Evolutionary conservation across 1,140 invertebrate species (phyloP).

Genomic region (Teleopsis dalmanni): DNA sequence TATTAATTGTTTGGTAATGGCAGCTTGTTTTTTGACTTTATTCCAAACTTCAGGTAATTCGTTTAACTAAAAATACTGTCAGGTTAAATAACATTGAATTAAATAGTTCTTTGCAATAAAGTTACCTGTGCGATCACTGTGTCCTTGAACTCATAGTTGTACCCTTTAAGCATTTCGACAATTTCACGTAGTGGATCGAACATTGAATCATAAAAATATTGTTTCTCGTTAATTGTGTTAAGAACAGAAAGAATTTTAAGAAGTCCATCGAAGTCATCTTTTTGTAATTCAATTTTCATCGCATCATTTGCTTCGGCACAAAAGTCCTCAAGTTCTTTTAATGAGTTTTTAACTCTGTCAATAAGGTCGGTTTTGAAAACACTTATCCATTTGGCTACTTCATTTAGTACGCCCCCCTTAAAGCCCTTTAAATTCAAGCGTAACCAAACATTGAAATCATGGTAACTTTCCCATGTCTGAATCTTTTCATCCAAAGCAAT

Average conservation of each 20-base stretch:
- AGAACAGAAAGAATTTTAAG: slow-evolving; percentile 48
- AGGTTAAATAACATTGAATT: not conserved
- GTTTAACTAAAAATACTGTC: slow-evolving; percentile 45
- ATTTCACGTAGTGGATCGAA: slow-evolving; percentile 75
- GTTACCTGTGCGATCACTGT: slow-evolving; percentile 51
- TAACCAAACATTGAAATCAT: slow-evolving; percentile 57
- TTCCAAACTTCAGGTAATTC: slow-evolving; percentile 83
- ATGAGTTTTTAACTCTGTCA: slow-evolving; percentile 52
- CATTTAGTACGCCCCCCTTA: slow-evolving; percentile 59
- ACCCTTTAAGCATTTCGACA: slow-evolving; percentile 62
- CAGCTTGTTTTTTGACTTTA: slow-evolving; percentile 74
- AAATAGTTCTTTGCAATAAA: not conserved
- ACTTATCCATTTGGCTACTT: slow-evolving; percentile 61
- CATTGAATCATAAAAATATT: slow-evolving; percentile 58
- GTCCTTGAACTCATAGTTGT: slow-evolving; percentile 67
- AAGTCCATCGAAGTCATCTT: slow-evolving; percentile 59
- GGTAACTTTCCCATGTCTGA: slow-evolving; percentile 21
- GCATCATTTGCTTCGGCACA: slow-evolving; percentile 51
- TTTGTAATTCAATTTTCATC: slow-evolving; percentile 51
- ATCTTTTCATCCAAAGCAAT: slow-evolving; percentile 26
- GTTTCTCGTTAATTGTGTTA: slow-evolving; percentile 54
- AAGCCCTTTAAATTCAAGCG: slow-evolving; percentile 58
- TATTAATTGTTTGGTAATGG: slow-evolving; percentile 78
- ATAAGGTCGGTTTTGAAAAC: slow-evolving; percentile 65
- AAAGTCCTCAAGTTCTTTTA: slow-evolving; percentile 53